Evolutionary conservation across 2,888 invertebrate genomes (phyloP), one percentile per base, ranked within the genome.

Genomic region (Galeruca laticollis): DNA sequence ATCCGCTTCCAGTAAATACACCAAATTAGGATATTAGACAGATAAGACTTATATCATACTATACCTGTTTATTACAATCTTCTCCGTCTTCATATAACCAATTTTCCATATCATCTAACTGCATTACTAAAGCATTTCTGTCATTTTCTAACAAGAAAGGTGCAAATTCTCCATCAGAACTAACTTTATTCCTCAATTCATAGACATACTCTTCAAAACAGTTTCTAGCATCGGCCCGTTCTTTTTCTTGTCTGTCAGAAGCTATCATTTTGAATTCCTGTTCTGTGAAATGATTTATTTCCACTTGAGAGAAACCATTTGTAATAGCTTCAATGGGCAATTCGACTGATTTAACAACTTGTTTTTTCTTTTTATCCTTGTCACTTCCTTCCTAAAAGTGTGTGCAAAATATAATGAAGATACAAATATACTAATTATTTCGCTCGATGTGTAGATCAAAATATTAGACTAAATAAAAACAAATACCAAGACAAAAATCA

Each of bases 51-150:
- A n/a, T n/a, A 11, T 65, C 74, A 74, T 2, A 15, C 21, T 9
- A 6, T 26, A 92, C 88, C 81, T 93, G 91, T 70, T 77, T 79
- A 76, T 93, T 92, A 83, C 97, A 95, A 82, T 98, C 95, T 84
- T 98, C 98, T 3, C 99, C 99, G 70, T 94, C 94, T 80, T 98
- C 98, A 82, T 99, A 99, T 18, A 99, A 88, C 99, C 99, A 99
- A 83, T 94, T 93, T 86, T 99, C 99, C 78, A 97, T 93, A 20
- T 92, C 90, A 80, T 94, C 94, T 40, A 99, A 88, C 75, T 91
- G 88, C 70, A 86, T 84, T 37, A 91, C 89, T 69, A 94, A 88
- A 0, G 86, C 78, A 64, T 87, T 86, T 73, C 93, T 90, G 75
- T 93, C 94, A 11, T 87, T 85, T 65, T 94, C 93, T 1, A 90